These are phyloP conservation scores for Amblyopsis rosae DNA, from an alignment of 2,113 vertebrate genomes.

Conservation along the genomic window DNA sequence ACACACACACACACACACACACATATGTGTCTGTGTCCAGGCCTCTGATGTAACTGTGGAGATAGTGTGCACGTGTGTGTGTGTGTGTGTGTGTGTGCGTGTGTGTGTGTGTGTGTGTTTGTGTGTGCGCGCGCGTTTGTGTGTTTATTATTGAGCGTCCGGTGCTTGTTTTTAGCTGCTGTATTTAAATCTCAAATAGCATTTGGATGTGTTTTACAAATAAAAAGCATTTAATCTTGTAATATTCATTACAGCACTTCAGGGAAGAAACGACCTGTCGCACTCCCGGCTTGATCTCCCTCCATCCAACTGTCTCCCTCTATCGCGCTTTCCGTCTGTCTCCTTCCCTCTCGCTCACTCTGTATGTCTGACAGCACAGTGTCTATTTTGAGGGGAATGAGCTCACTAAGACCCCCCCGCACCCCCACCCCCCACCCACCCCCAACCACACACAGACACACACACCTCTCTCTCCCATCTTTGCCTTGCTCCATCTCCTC, in stretches of 20 bases:
- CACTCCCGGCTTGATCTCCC: neutral
- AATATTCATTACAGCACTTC: neutral
- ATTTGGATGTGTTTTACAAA: too few relatives aligned
- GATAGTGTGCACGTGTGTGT: constrained; percentile 27
- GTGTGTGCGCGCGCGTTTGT: too few relatives aligned
- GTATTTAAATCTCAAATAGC: too few relatives aligned
- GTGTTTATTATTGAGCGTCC: too few relatives aligned
- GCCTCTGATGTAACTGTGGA: constrained; percentile 12
- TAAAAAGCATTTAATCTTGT: too few relatives aligned
- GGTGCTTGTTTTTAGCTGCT: too few relatives aligned
- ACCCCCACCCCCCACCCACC: too few relatives aligned
- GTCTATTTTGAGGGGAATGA: constrained; percentile 70
- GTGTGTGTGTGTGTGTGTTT: neutral
- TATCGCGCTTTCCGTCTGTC: constrained; percentile 10
- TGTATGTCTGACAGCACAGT: constrained; percentile 63
- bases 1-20: constrained; percentile 5
- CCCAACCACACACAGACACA: too few relatives aligned
- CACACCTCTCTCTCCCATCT: constrained; percentile 19
- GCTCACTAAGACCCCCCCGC: constrained; percentile 50
- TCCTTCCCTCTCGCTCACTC: constrained; percentile 12
- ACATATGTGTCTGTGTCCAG: constrained; percentile 4
- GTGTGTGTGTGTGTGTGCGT: neutral
- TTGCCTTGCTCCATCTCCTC: constrained; percentile 8
- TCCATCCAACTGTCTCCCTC: constrained; percentile 44
- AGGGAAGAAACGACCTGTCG: neutral